Evolutionary conservation across 2,888 invertebrate genomes (phyloP).

Genomic region (Epistrophe eligans): DNA sequence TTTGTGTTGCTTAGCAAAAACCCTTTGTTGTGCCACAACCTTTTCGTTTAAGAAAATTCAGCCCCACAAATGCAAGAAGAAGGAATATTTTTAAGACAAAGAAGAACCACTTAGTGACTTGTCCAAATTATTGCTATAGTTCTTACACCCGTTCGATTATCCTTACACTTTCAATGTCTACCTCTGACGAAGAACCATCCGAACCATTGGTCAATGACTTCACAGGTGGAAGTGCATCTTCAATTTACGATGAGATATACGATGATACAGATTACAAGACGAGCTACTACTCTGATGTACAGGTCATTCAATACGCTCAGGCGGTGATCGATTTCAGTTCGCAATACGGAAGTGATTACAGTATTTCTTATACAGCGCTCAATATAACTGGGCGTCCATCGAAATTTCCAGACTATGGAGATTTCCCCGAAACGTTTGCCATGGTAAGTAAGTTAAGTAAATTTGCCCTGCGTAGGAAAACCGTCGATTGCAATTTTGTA

Average conservation of each 20-base stretch:
- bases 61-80: constrained; percentile 25
- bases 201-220: constrained; percentile 27
- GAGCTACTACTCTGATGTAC: constrained; percentile 72
- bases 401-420: constrained; percentile 95
- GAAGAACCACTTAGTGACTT: background rate
- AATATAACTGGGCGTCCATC: constrained; percentile 93
- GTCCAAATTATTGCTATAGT: background rate
- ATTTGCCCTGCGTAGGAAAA: constrained; percentile 16
- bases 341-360: constrained; percentile 94
- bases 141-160: background rate
- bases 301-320: constrained; percentile 90
- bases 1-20: constrained; percentile 69
- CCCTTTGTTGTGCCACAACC: constrained; percentile 54
- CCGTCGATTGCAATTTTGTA: constrained; percentile 34
- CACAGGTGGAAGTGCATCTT: constrained; percentile 52
- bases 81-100: constrained; percentile 10
- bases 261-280: constrained; percentile 63
- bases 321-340: constrained; percentile 93
- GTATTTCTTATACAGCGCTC: constrained; percentile 94
- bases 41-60: constrained; percentile 6
- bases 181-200: constrained; percentile 46
- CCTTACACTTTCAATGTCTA: constrained; percentile 47
- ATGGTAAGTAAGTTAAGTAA: constrained; percentile 87
- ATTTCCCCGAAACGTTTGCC: constrained; percentile 95
- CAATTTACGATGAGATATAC: constrained; percentile 53